phyloP scores from a whole-genome alignment of 2,797 vertebrate species.

The Manis javanica region DNA sequence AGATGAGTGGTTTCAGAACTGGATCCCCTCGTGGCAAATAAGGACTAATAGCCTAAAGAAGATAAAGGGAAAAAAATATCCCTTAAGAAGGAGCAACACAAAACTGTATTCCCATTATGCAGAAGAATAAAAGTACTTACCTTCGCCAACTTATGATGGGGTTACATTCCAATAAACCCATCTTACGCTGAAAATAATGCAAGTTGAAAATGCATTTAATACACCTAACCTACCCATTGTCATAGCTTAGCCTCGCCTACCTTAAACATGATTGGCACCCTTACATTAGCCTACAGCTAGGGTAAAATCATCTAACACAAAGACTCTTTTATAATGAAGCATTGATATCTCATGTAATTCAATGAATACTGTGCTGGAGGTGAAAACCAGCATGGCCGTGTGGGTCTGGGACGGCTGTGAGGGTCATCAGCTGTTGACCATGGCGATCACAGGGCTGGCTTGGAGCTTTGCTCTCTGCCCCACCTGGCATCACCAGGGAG shows the following conservation, averaged over 20 bases:
- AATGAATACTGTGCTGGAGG: not conserved
- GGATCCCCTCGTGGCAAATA: conserved; percentile 97
- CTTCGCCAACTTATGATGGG: not conserved
- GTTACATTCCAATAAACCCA: not conserved
- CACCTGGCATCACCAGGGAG: accelerated
- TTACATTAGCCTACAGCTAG: not conserved
- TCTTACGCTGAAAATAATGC: not conserved
- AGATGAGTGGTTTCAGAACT: conserved; percentile 96
- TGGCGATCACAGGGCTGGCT: not conserved
- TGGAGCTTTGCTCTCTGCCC: accelerated
- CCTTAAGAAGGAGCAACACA: not conserved
- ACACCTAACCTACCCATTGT: no score
- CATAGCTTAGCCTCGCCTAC: not conserved
- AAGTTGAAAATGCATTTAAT: not conserved
- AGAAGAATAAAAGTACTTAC: not conserved
- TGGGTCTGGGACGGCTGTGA: not conserved
- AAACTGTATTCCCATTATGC: not conserved
- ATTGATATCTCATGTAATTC: not conserved
- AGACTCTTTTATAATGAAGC: not conserved
- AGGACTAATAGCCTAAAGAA: conserved; percentile 94
- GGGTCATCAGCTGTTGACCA: not conserved
- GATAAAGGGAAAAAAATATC: conserved; percentile 18
- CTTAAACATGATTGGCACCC: not conserved
- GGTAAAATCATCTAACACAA: not conserved
- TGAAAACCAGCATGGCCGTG: not conserved